Base-by-base conservation (phyloP, 2,888 invertebrate species). In the Omphaloscelis lunosa region DNA sequence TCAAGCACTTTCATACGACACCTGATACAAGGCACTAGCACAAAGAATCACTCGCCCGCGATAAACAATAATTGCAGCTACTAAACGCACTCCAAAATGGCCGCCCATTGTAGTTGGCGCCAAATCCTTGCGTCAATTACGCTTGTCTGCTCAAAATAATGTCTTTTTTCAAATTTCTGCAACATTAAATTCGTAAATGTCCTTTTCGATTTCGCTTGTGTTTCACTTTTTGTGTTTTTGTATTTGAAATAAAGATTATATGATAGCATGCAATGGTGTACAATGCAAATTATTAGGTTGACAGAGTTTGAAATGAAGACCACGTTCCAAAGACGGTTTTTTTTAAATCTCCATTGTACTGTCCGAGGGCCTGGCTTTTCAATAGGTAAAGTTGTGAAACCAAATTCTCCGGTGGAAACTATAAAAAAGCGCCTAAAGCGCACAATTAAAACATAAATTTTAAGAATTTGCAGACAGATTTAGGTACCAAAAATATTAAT, bases 101-200 rank as follows among this genome's bases (percentile, higher is more conserved):
- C 78, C 6, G 61, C 5, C 53, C 48, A 83, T 87, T 88, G 89
- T 88, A 12, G 56, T 83, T 87, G 89, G 88, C 88, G 88, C 89
- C 88, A 88, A 88, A 88, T 71, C 72, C 77, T 88, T 88, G 84
- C 88, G 89, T 88, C 87, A 88, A 66, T 76, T 78, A 71, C 74
- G 85, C 80, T 80, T 72, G 80, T 76, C 85, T 82, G 84, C 53
- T 75, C 68, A 78, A 76, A 72, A 78, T 77, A 80, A 63, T 79
- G 68, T 85, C 15, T 63, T 56, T 84, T 82, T 88, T 80, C 59
- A 9, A 59, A 65, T 82, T 88, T 88, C 72, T 80, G 83, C 89
- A 67, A 78, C 87, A 88, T 88, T 88, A 80, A 71, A 56, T 83
- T 77, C 75, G 71, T 80, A 72, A 72, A 70, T 80, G 85, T 82